Base-by-base conservation (phyloP, 2,797 vertebrate genomes). In the Hapalemur alaotrensis region DNA sequence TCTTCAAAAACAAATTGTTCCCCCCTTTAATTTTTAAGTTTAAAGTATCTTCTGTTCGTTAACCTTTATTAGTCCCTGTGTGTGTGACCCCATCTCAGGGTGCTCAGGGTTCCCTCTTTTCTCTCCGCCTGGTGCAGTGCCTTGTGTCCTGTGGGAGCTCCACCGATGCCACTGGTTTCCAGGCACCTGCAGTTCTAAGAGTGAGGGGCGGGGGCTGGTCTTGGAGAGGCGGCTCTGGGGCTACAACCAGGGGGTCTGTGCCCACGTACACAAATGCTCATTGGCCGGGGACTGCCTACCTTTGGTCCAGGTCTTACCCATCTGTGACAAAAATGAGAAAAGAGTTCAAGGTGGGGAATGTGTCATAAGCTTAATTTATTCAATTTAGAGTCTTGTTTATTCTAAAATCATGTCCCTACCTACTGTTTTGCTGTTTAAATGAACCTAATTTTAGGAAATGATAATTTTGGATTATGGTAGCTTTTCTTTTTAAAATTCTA, bases 81-180 rank as follows among this genome's bases (percentile, higher is more conserved):
- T 57, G 35, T 43, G 5, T 28, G 28, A 28, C 20, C 35, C 17
- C 18, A 2, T 35, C 63, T 54, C 17, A 1, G 65, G 41, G 8
- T 13, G 18, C 30, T 17, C n/a, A 3, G 30, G 11, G 28, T 8
- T 61, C 20, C 46, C 14, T 61, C 61, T 43, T 28, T 35, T 28
- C 32, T 32, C 50, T 35, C 7, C 9, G n/a, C 32, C 48, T 13
- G 5, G 13, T 4, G 0, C 1, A 32, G 38, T 30, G 48, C 13
- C 32, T 14, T 41, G 61, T 23, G 2, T 38, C 4, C 69, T 14
- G 5, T 8, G 28, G 57, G n/a, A 17, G 41, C 18, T 46, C 30
- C 46, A 11, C 32, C 11, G 52, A 22, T 20, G n/a, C 10, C 0
- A 4, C 35, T 7, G 10, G 0, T 46, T 63, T 67, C 25, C 2